These are phyloP conservation scores for Rotaria sp. DNA, from an alignment of 2,888 invertebrate genomes.

Conservation along the genomic window DNA sequence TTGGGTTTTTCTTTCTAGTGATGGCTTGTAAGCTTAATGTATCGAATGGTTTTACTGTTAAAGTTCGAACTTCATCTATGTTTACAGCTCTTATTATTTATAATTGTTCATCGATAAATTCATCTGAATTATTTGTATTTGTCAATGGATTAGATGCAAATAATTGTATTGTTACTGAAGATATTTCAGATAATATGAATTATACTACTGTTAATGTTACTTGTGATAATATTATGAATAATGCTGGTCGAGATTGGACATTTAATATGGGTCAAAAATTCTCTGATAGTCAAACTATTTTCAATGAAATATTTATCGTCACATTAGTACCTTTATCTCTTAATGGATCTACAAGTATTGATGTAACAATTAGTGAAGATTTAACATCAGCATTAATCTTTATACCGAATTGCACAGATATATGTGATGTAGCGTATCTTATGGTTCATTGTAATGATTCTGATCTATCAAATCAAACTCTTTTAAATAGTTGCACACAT, in stretches of 20 bases:
- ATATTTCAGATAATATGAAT: background rate
- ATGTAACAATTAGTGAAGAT: background rate
- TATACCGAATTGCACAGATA: background rate
- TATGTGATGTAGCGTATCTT: background rate
- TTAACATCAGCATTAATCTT: background rate
- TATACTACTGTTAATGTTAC: background rate
- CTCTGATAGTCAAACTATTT: background rate
- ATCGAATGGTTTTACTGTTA: background rate
- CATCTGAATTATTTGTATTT: background rate
- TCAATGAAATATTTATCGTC: background rate
- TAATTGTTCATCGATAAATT: background rate
- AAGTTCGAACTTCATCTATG: background rate
- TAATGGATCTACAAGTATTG: background rate
- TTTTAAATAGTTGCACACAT: background rate
- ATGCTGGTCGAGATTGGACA: background rate
- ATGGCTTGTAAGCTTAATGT: background rate
- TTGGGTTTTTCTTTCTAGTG: background rate
- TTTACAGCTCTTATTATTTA: background rate
- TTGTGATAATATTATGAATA: background rate
- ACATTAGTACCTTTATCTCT: background rate
- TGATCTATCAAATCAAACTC: background rate
- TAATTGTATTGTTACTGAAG: background rate
- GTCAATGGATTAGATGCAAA: background rate
- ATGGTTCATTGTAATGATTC: background rate
- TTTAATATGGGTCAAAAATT: background rate